Evolutionary conservation across 2,113 vertebrate genomes (phyloP).

Genomic region (Oncorhynchus mykiss): DNA sequence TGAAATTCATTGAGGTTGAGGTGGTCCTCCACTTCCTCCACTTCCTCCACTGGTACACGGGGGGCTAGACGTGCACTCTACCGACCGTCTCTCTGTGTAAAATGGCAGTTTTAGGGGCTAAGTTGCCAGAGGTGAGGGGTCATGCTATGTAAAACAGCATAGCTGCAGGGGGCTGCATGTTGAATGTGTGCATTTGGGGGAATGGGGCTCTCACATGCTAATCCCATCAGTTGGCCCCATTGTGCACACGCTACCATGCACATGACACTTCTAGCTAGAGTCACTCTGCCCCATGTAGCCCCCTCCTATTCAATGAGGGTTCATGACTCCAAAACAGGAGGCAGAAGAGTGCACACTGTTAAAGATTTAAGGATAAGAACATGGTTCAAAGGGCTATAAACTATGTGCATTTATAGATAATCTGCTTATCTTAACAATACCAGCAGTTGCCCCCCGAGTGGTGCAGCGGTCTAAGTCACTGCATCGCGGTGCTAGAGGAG

Average conservation of each 20-base stretch:
- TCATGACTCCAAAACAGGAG: background rate
- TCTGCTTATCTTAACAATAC: background rate
- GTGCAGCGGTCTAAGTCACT: too few species aligned
- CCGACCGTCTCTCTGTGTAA: background rate
- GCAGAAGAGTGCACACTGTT: background rate
- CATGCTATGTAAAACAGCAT: background rate
- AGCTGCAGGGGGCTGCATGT: background rate
- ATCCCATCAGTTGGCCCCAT: background rate
- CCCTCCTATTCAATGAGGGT: background rate
- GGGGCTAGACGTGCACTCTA: background rate
- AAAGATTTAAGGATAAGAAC: background rate
- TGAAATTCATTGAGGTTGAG: too few species aligned
- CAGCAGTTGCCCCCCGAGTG: too few species aligned
- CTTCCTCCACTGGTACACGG: too few species aligned
- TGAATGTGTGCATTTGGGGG: background rate
- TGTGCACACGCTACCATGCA: background rate
- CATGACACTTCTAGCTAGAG: background rate
- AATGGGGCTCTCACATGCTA: conserved; percentile 4
- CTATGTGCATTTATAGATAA: background rate
- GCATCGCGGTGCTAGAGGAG: too few species aligned
- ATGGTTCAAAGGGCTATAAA: background rate
- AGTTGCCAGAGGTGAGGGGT: background rate
- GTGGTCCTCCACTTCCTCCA: too few species aligned
- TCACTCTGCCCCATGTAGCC: too few species aligned
- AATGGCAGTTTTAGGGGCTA: background rate